phyloP scores from a whole-genome alignment of 2,888 invertebrate genomes.

The Pollenia angustigena region DNA sequence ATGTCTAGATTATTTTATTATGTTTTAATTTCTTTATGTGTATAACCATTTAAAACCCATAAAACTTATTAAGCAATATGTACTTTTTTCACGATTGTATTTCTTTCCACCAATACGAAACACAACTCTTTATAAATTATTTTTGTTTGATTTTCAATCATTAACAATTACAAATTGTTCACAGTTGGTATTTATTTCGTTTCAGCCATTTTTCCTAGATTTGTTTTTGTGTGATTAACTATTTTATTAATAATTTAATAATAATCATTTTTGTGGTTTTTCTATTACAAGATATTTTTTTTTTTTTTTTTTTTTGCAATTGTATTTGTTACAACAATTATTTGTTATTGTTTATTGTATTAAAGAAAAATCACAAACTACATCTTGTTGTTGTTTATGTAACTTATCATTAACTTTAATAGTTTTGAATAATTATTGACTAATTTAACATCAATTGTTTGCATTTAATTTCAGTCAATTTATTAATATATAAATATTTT shows the following conservation, averaged over 20 bases:
- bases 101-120: background rate
- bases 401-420: conserved; percentile 63
- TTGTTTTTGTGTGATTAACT: conserved; percentile 67
- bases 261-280: conserved; percentile 67
- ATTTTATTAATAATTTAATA: conserved; percentile 69
- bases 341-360: background rate
- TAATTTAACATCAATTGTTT: conserved; percentile 70
- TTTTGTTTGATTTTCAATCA: conserved; percentile 60
- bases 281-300: conserved; percentile 53
- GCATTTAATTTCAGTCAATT: conserved; percentile 53
- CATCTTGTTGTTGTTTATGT: conserved; percentile 41
- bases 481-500: background rate
- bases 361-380: conserved; percentile 10
- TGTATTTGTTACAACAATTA: conserved; percentile 29
- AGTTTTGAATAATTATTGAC: conserved; percentile 70
- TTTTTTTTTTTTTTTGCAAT: conserved; percentile 15
- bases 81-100: conserved; percentile 16
- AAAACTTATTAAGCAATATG: background rate
- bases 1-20: too few species aligned
- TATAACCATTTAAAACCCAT: background rate
- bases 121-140: background rate
- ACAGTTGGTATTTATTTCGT: conserved; percentile 61
- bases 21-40: background rate
- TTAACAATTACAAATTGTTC: conserved; percentile 73
- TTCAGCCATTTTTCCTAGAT: conserved; percentile 50